Evolutionary conservation across 2,888 invertebrate genomes (phyloP), one percentile per base, ranked within the genome.

Genomic region (Tetanocera ferruginea): DNA sequence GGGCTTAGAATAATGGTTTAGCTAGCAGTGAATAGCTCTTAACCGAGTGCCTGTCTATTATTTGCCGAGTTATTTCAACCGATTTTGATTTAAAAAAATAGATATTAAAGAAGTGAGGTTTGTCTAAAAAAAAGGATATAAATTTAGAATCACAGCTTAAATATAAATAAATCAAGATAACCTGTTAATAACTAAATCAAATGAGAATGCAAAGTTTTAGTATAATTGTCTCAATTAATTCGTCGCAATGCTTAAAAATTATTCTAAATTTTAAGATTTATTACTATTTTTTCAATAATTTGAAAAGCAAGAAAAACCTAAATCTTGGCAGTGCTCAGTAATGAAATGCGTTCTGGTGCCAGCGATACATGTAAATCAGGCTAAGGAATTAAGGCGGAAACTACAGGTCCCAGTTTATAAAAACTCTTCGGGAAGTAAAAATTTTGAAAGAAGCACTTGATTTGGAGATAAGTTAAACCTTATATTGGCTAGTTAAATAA

Each of bases 321-420:
- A 51, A 49, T 67, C 34, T 69, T 69, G 69, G 69, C 69, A 69
- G 69, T 69, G 69, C 69, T 69, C 14, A 28, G 51, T 69, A 52
- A 69, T 69, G 25, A 69, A 69, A 52, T 17, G 23, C 17, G 23
- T 67, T 37, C 8, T 37, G 67, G 19, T 34, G 23, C 67, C 23
- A 28, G 57, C 23, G 25, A 25, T 25, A 60, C 14, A 11, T 43
- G 14, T 43, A 43, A 43, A 14, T 43, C 43, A 43, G 43, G 43
- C 43, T 43, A 11, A 43, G 43, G 14, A 43, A 43, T 43, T 2
- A 43, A 43, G 43, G 43, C 43, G 14, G 14, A 43, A 11, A 14
- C 11, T 11, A 43, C 11, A 43, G 43, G 43, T 11, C 11, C 14
- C 2, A 43, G 43, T 43, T 8, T 8, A 8, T 43, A 43, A 3